Base-by-base conservation (phyloP, 2,113 vertebrate species). In the Elephantulus edwardii region DNA sequence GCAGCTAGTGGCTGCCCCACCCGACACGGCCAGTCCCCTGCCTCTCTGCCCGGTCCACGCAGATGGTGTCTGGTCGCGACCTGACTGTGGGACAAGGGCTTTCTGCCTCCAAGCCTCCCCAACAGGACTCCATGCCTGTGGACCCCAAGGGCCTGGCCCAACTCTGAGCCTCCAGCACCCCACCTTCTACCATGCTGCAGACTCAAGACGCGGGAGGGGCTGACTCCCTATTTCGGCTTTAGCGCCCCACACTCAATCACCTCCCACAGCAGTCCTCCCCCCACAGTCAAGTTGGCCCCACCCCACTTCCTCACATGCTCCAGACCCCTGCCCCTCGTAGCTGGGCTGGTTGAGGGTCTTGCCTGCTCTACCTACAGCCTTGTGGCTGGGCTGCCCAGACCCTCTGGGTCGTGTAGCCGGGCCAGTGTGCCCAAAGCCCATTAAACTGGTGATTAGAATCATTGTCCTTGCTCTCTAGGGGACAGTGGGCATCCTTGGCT, bases 101-200 rank as follows among this genome's bases (percentile, higher is more conserved):
- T 40, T 54, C 79, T 1, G 17, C 75, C 17, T 76, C 91, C 0
- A 33, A 66, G 62, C 74, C 77, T 35, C 52, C 91, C 75, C 92
- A 66, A 5, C 95, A 90, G 76, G 94, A 88, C 66, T 78, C 84
- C 44, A 60, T 33, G 0, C 79, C 88, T 42, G 60, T 42, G 13
- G 92, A 95, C 28, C 86, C 91, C 44, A 88, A 90, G 88, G 93
- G 90, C 7, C 48, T 95, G 81, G 71, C 93, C 71, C 95, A 79
- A 72, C 96, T 96, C 75, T 93, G 93, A 96, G 71, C 30, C 4
- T 17, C 14, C 66, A 11, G 50, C 66, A 64, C 52, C 56, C 40
- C 1, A 6, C 9, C 30, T 64, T 42, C 58, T 46, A 68, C 8
- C 66, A 68, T 17, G 17, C 66, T 33, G 42, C 44, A 62, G 68